Evolutionary conservation across 2,888 invertebrate species (phyloP), one percentile per base, ranked within the genome.

Genomic region (Ectropis crepuscularia): DNA sequence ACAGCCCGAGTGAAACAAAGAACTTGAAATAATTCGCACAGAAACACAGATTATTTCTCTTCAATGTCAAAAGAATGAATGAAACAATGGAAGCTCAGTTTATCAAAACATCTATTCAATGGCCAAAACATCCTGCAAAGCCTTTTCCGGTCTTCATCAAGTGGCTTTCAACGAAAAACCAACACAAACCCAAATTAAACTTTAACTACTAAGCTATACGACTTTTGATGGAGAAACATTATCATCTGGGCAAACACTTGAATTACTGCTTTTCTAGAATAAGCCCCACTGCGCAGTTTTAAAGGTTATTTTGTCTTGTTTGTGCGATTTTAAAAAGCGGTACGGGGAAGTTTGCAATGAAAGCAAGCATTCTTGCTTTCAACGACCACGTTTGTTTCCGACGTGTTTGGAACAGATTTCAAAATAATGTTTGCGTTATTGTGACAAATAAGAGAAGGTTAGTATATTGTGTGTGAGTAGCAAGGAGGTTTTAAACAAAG

Each of bases 61-160:
- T 11, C 12, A 51, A 51, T 16, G n/a, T 16, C 51, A 51, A 51
- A 51, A 51, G 42, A 41, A 5, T 8, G 28, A 42, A 42, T n/a
- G 10, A 43, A 53, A 53, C 53, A 53, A 11, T 43, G 11, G 16
- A 10, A 53, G 43, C 43, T 53, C 43, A 37, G 36, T 28, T 53
- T 43, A 45, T 42, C 43, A 53, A 53, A 53, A 53, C 53, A 43
- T 53, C 53, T 43, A 37, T 53, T 53, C 53, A 53, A 53, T 11
- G 28, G 36, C 53, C 53, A 43, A 53, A 53, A 53, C 53, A 43
- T 53, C n/a, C 53, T 37, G 43, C 53, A 37, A 53, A 53, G 11
- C 36, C 53, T 45, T 53, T 43, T 53, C 53, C 53, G 43, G 53
- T 11, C n/a, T 43, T 36, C n/a, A n/a, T 6, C 6, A 12, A 43